Evolutionary conservation across 1,140 invertebrate species (phyloP), one percentile per base, ranked within the genome.

Genomic region (Achatina immaculata): DNA sequence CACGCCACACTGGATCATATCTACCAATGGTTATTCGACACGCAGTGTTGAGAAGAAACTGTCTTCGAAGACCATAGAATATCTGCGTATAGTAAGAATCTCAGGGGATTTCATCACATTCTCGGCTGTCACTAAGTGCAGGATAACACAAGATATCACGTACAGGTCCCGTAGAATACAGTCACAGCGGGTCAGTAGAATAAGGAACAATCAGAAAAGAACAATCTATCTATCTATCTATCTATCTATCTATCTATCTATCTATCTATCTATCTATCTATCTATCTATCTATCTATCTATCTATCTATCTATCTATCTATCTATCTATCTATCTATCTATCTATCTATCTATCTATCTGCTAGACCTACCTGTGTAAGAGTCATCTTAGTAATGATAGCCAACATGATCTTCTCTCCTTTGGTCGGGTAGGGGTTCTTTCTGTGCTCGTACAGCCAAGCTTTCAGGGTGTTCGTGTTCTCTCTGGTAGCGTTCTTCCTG

Each of bases 311-410:
- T 71, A 42, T 14, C 68, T 24, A 7, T 24, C 6, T 42, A 34
- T 16, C 31, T 42, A 34, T n/a, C n/a, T 11, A n/a, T n/a, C 7
- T 55, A 55, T 55, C 11, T n/a, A 48, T 48, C 6, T 31, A 7
- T 24, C 6, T 42, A 34, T 16, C 31, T 42, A 34, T n/a, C n/a
- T 11, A n/a, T n/a, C 7, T 55, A 55, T 55, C 11, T n/a, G 51
- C 51, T 21, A 4, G 3, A 21, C 78, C 19, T 43, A 80, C 78
- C 73, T 99, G 98, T 11, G 98, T 99, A 65, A 99, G 92, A 40
- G 98, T 99, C 98, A 99, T 99, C 92, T 98, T 98, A 68, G 98
- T 99, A 87, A 99, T 97, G 88, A 99, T 98, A 58, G 98, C 98
- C 86, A 99, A 93, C 97, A 99, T 98, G 82, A 99, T 98, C 92